Base-by-base conservation (phyloP, 2,888 invertebrate species). In the Gordius sp. region DNA sequence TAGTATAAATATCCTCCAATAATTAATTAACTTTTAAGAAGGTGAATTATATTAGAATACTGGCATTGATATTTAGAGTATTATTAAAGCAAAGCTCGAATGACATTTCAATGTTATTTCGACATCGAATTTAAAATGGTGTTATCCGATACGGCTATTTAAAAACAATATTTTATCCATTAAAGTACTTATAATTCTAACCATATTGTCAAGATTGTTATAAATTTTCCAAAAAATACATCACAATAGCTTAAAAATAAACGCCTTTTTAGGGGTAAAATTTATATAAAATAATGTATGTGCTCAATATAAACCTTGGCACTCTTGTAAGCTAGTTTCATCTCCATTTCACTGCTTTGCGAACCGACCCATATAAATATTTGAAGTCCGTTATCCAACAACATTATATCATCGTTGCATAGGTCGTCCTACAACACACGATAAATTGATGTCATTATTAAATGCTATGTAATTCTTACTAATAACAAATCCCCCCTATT, bases 341-440 rank as follows among this genome's bases (percentile, higher is more conserved):
- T 86, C 73, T 99, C 97, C 2, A 99, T 91, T 72, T 99, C 93
- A 59, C 87, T 87, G 66, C 91, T 87, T 63, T 81, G 80, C 58
- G 86, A 79, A 8, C 97, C 97, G 58, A 93, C 76, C 97, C 97
- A 97, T 57, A 97, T 74, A 72, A 87, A 97, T 58, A 97, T 85
- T 71, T 89, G 85, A 64, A 85, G 82, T 2, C 97, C 97, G 67
- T 87, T 93, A 71, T 99, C 97, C 63, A 97, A 74, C 62, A 97
- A 85, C 97, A 97, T 97, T 39, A 97, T 91, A 70, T 99, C 97
- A 68, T 99, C 93, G 71, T 97, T 93, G 1, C 91, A 91, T 63
- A 97, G 74, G 72, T 97, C 97, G 68, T 97, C 97, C 81, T 87
- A 69, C 56, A 73, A 72, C 41, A 4, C n/a, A n/a, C n/a, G n/a